Evolutionary conservation across 2,113 vertebrate species (phyloP), one percentile per base, ranked within the genome.

Genomic region (Pycnonotus jocosus): DNA sequence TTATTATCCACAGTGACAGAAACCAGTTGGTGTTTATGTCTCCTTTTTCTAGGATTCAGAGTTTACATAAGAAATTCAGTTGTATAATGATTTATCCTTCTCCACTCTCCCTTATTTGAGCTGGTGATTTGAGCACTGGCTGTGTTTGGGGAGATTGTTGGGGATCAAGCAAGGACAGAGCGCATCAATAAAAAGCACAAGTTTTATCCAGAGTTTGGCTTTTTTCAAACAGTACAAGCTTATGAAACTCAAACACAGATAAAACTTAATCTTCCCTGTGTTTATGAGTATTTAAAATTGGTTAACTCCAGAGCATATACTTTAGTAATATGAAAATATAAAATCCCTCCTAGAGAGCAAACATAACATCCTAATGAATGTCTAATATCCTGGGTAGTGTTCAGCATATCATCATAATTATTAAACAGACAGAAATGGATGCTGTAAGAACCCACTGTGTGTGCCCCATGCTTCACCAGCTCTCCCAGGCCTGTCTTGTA

Each of bases 401-500:
- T 95, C 81, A 61, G 57, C 86, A 35, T 38, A 80, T 93, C 74
- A 90, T n/a, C 31, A 9, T 92, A 90, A 78, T 91, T 95, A 93
- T 91, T 88, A 94, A 92, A 65, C 10, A 79, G 81, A 81, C 53
- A 86, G 61, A 77, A 95, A 86, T 51, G 48, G 81, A 80, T 95
- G 76, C 76, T 45, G 65, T 65, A 56, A 56, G 84, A 92, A 37
- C 31, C 47, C 35, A 30, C 68, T 1, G 3, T 81, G 70, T 62
- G 60, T 86, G 69, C 51, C 93, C 62, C 28, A 24, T 65, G 84
- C 91, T 95, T 95, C 65, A 74, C 42, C 72, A 85, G 69, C 56
- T 69, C 90, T 93, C 86, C 58, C 90, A 96, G 92, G 48, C 78
- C 42, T 95, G 88, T 88, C 94, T 93, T 88, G 81, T 96, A 92